Percentiles rank a stretch among this genome's conserved stretches.
phyloP scores from a whole-genome alignment of 2,113 vertebrate species.

The Hirundichthys speculiger region DNA sequence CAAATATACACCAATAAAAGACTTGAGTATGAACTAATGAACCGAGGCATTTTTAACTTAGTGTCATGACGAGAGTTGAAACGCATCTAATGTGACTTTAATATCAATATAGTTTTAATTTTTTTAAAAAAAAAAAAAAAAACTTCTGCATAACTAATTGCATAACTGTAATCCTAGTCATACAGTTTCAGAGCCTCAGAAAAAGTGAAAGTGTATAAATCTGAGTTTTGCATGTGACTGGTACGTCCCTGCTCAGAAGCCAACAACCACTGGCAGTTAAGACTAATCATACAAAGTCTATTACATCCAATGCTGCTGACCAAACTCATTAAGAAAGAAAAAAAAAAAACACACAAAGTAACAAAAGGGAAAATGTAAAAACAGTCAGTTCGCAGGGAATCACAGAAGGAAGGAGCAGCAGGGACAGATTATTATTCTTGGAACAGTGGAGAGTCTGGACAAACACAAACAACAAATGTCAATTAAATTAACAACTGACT shows the following conservation, averaged over 20 bases:
- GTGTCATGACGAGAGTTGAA: no score
- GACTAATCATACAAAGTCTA: background rate
- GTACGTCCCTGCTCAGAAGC: no score
- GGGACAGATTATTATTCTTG: slow-evolving; percentile 57
- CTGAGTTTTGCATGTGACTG: no score
- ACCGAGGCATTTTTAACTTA: no score
- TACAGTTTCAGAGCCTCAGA: no score
- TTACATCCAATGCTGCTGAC: slow-evolving; percentile 23
- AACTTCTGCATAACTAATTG: no score
- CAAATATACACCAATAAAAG: background rate
- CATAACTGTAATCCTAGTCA: no score
- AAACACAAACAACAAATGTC: slow-evolving; percentile 56
- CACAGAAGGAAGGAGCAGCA: slow-evolving; percentile 38
- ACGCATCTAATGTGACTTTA: no score
- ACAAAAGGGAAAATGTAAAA: slow-evolving; percentile 29
- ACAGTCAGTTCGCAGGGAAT: slow-evolving; percentile 21
- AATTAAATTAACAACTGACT: slow-evolving; percentile 22
- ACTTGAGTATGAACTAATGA: no score
- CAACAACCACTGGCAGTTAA: background rate
- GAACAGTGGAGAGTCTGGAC: slow-evolving; percentile 72
- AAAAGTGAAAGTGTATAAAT: no score
- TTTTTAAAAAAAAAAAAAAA: no score
- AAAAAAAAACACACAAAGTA: background rate
- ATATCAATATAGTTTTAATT: no score
- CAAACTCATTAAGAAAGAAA: slow-evolving; percentile 26